A percentile compares a stretch with the other conserved stretches of the same genome.
Evolutionary conservation across 2,797 vertebrate genomes (phyloP).

Genomic region (Fratercula arctica): DNA sequence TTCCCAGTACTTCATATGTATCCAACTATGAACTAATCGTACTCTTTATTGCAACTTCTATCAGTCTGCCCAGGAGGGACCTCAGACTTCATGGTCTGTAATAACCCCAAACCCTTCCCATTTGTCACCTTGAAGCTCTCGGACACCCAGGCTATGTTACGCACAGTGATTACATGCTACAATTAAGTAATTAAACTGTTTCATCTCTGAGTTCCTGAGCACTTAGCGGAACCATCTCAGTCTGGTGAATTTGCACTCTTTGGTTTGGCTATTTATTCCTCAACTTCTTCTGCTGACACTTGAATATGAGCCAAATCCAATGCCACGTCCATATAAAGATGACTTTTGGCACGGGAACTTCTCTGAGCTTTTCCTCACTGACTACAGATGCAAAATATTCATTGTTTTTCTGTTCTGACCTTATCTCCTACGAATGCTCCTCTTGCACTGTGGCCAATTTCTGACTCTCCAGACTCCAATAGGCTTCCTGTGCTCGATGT

Average conservation of each 20-base stretch:
- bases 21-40: not conserved
- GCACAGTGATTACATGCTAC: not conserved
- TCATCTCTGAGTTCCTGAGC: not conserved
- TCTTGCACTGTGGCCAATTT: constrained; percentile 21
- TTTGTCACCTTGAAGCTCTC: not conserved
- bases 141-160: not conserved
- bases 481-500: not conserved
- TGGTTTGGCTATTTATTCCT: constrained; percentile 33
- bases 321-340: not conserved
- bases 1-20: not conserved
- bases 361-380: constrained; percentile 21
- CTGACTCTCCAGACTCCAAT: not conserved
- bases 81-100: not conserved
- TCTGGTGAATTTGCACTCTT: constrained; percentile 6
- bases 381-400: constrained; percentile 22
- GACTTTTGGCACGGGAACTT: not conserved
- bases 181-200: not conserved
- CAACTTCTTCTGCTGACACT: constrained; percentile 16
- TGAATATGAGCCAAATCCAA: not conserved
- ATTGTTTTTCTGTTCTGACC: constrained; percentile 46
- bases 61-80: not conserved
- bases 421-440: not conserved
- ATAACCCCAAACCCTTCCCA: not conserved
- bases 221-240: not conserved
- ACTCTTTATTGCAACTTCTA: not conserved